Base-by-base conservation (phyloP, 2,797 vertebrate species). In the Tarsius wallacei region DNA sequence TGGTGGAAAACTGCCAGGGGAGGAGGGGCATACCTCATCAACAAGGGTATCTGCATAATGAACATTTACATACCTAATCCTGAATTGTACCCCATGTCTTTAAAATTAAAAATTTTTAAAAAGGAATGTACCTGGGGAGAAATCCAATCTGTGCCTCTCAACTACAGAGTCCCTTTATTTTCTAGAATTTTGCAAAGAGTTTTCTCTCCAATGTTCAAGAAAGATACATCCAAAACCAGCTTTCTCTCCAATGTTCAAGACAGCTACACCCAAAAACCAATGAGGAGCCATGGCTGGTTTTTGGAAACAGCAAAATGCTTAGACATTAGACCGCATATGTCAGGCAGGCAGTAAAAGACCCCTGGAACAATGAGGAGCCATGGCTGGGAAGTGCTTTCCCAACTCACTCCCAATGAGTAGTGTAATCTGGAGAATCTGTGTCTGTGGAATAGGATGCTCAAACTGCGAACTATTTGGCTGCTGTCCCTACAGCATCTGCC, bases 351-450 rank as follows among this genome's bases (percentile, higher is more conserved):
- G 51, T 14, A 49, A 80, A 59, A 85, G 86, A 74, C 14, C 1
- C n/a, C 5, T 13, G 66, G 61, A 80, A 74, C 11, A 42, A 68
- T 8, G 14, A 59, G 36, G 33, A n/a, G n/a, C 19, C 5, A 0
- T 3, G 13, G 16, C 53, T 36, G 51, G 10, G 17, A 19, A 92
- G n/a, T 11, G 26, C 59, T 85, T 61, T 59, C 42, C 28, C 51
- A 36, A 8, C 28, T 49, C n/a, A 19, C 51, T 61, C n/a, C 49
- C 84, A 64, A 28, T 0, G 0, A 78, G 24, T 0, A 13, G 28
- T 26, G 0, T 4, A 4, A 55, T 4, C 2, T 2, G 17, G 31
- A 36, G 64, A 84, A 33, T 8, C 92, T 1, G 0, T 17, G 13
- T 6, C 73, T 31, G 4, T n/a, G 42, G 49, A 71, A 47, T 1